Evolutionary conservation across 2,888 invertebrate genomes (phyloP), one percentile per base, ranked within the genome.

Genomic region (Mimachlamys varia): DNA sequence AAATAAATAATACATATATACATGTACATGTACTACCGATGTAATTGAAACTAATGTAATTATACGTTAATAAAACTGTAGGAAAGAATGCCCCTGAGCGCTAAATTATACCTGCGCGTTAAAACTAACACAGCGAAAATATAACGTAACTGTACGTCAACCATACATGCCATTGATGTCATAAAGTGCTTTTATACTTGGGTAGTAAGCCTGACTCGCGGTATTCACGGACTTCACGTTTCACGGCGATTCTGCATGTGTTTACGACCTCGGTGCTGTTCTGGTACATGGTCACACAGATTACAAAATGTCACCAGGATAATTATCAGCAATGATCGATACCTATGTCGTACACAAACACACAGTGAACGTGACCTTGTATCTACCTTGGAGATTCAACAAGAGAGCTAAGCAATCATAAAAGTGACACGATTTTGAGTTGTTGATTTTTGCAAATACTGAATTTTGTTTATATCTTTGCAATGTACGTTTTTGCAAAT

Each of bases 301-400:
- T 76, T 76, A 33, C 13, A 12, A 76, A 76, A 76, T 76, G 76
- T 76, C 76, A 76, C 76, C 33, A 76, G 13, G 76, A 76, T 76
- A 76, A 33, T 76, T 76, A 76, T 76, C 76, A 19, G 19, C 27
- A 76, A 33, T 76, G 76, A 76, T 76, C 33, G 33, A 76, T 76
- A 22, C 33, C 22, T 58, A 7, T 58, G 19, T 58, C 33, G 22
- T 62, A 62, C 62, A n/a, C 62, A 62, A 22, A 3, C 12, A 53
- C 53, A 53, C 13, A 13, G 33, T 33, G 12, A 7, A 76, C 33
- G 58, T 58, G 58, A 58, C 19, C 58, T 22, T 58, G 58, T n/a
- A 58, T 7, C 19, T 19, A 58, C 19, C 22, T 58, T 7, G 58
- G 1, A n/a, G 7, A 58, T 19, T 19, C 22, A 3, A 58, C 13